These are phyloP conservation scores for Brachionus paranguensis DNA, from an alignment of 1,140 invertebrate genomes.

Conservation along the genomic window DNA sequence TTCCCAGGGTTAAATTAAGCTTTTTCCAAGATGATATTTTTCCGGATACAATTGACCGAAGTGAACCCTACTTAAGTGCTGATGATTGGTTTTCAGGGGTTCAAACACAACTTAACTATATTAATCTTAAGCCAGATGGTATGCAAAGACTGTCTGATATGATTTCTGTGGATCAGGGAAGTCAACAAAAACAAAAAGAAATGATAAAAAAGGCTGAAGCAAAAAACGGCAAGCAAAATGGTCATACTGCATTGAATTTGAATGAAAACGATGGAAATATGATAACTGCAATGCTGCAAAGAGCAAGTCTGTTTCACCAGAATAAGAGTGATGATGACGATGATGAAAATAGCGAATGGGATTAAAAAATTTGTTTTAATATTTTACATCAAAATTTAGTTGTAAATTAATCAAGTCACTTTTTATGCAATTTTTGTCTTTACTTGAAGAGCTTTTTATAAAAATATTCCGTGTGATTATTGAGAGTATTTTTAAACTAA, in stretches of 20 bases:
- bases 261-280: constrained; percentile 25
- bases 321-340: constrained; percentile 21
- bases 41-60: constrained; percentile 77
- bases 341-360: constrained; percentile 25
- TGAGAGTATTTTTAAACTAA: neutral
- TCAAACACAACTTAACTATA: constrained; percentile 62
- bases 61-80: constrained; percentile 69
- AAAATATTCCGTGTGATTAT: constrained; percentile 6
- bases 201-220: neutral
- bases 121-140: constrained; percentile 74
- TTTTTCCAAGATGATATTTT: constrained; percentile 93
- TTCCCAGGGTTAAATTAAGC: constrained; percentile 80
- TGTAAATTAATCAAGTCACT: constrained; percentile 5
- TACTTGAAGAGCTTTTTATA: neutral
- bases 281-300: constrained; percentile 11
- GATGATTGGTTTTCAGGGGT: constrained; percentile 67
- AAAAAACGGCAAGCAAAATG: neutral
- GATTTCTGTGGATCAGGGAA: neutral
- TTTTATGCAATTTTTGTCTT: constrained; percentile 1
- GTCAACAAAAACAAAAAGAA: neutral
- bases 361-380: neutral
- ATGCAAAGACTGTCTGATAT: constrained; percentile 64
- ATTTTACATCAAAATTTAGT: neutral
- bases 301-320: neutral
- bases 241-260: neutral